Percentiles rank a stretch among this genome's conserved stretches.
These are phyloP conservation scores for Phania funesta DNA, from an alignment of 2,888 invertebrate genomes.

Conservation along the genomic window DNA sequence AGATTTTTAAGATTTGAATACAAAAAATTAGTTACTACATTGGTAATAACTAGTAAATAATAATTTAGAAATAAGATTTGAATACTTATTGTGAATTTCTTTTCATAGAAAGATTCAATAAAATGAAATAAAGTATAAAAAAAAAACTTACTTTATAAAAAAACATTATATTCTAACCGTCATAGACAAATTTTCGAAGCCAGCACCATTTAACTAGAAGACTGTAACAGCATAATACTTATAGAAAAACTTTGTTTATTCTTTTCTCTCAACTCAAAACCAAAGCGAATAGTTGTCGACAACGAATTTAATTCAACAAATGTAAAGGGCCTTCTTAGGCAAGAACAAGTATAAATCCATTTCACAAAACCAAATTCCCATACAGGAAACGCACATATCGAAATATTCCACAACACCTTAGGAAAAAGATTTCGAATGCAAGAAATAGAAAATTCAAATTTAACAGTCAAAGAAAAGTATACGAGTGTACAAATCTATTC, in stretches of 20 bases:
- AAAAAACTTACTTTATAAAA: too few species aligned
- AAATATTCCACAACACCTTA: neutral
- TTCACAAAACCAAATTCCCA: constrained; percentile 12
- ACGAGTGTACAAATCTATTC: constrained; percentile 34
- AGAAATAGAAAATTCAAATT: neutral
- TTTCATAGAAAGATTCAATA: too few species aligned
- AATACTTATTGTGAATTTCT: too few species aligned
- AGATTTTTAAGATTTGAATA: too few species aligned
- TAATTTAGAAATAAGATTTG: too few species aligned
- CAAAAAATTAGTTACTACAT: too few species aligned
- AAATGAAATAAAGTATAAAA: too few species aligned
- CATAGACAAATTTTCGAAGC: too few species aligned
- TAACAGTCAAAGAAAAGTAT: constrained; percentile 23
- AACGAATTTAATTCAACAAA: neutral
- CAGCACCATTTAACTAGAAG: constrained; percentile 20
- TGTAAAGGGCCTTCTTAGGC: constrained; percentile 8
- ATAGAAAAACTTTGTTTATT: constrained; percentile 19
- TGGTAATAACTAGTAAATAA: too few species aligned
- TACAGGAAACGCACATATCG: neutral
- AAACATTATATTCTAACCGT: too few species aligned
- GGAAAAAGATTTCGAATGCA: neutral
- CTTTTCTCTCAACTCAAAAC: neutral
- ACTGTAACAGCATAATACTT: constrained; percentile 36
- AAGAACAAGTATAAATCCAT: constrained; percentile 29
- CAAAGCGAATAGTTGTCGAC: neutral